Base-by-base conservation (phyloP, 2,797 vertebrate genomes). In the Amphiprion clarkii region DNA sequence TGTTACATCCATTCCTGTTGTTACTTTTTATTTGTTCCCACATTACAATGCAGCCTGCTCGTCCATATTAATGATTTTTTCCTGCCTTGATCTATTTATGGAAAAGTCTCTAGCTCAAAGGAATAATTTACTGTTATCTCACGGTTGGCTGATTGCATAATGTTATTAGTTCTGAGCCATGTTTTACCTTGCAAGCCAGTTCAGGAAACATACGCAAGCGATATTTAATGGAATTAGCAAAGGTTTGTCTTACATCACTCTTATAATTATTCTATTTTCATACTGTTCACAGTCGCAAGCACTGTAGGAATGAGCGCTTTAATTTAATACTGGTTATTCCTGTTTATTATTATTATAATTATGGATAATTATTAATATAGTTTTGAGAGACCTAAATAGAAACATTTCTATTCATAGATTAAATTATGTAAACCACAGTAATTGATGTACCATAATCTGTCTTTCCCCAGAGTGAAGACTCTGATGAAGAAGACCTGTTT, bases 401-500 rank as follows among this genome's bases (percentile, higher is more conserved):
- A 57, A 53, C 3, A 17, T 60, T 46, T 11, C 61, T 53, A 23
- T 33, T 53, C 11, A 44, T 44, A 52, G 23, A 78, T 69, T 1
- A 4, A 82, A 67, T 82, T 9, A 64, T 70, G 23, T 25, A 27
- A 2, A 4, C 48, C 8, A 19, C n/a, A 51, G 36, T 33, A 48
- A 82, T 3, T 49, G 0, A 52, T 71, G 1, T 42, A 21, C 67
- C 7, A 10, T 66, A 3, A 64, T 81, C 5, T 84, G 11, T 62
- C 3, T 90, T 52, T 78, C 86, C 74, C 5, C 77, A 99, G 98
- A 96, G 95, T 91, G 98, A 99, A 92, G 98, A 99, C 93, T 99
- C 98, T 1, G 98, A 99, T 96, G 98, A 99, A 91, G 98, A 99
- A 90, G 98, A 99, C 51, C 92, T 97, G 73, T 98, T 98, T 82